Percentiles rank a stretch among this genome's conserved stretches.
Evolutionary conservation across 2,888 invertebrate species (phyloP).

Genomic region (Molanna angustata): DNA sequence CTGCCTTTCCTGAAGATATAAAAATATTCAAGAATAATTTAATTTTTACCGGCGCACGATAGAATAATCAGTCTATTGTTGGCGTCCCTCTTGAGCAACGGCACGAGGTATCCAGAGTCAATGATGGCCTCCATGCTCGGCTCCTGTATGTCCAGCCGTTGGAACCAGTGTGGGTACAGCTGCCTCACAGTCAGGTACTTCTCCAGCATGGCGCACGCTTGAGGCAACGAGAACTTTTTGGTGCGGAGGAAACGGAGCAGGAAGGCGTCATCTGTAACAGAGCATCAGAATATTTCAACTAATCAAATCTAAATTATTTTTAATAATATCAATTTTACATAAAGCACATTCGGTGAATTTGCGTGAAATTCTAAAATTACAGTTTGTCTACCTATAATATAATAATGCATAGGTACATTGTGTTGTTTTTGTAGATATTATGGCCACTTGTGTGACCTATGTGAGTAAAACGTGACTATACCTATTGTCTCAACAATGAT

Average conservation of each 20-base stretch:
- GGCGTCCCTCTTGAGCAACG: constrained; percentile 69
- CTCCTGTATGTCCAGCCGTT: constrained; percentile 74
- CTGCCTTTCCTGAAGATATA: too few species aligned
- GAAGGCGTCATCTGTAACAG: constrained; percentile 67
- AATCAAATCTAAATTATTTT: too few species aligned
- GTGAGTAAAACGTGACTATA: too few species aligned
- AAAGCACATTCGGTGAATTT: too few species aligned
- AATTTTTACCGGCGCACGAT: constrained; percentile 67
- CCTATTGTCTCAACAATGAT: too few species aligned
- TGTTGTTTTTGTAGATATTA: too few species aligned
- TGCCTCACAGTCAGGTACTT: constrained; percentile 82
- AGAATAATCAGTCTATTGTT: constrained; percentile 76
- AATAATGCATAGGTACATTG: too few species aligned
- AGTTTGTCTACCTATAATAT: too few species aligned
- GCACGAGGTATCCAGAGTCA: constrained; percentile 75
- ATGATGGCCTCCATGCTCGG: constrained; percentile 77
- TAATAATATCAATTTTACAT: too few species aligned
- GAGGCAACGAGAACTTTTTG: constrained; percentile 83
- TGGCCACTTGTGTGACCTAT: too few species aligned
- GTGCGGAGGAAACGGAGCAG: constrained; percentile 80
- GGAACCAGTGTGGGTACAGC: constrained; percentile 84
- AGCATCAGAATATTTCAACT: too few species aligned
- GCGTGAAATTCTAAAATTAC: too few species aligned
- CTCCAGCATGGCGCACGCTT: constrained; percentile 84
- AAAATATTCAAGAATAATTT: not conserved